Evolutionary conservation across 2,113 vertebrate genomes (phyloP).

Genomic region (Hippocampus abdominalis): DNA sequence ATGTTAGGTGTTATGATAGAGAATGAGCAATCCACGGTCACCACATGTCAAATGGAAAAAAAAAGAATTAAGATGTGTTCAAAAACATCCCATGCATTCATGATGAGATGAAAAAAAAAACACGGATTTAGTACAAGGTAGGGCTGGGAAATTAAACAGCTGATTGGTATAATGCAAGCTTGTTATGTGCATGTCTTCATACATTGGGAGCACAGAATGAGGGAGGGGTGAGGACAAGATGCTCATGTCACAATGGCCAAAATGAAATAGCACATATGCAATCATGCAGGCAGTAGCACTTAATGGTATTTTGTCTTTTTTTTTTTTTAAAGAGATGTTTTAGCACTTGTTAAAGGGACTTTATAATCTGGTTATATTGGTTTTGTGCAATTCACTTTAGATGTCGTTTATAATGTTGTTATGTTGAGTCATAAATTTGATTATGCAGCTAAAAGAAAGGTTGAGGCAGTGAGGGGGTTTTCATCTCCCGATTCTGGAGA

Average conservation of each 20-base stretch:
- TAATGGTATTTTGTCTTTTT: slow-evolving; percentile 52
- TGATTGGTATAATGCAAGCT: slow-evolving; percentile 47
- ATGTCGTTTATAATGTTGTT: slow-evolving; percentile 69
- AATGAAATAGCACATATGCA: slow-evolving; percentile 66
- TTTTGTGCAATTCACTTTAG: slow-evolving; percentile 70
- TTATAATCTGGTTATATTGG: slow-evolving; percentile 71
- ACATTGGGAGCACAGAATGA: slow-evolving; percentile 41
- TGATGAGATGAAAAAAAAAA: slow-evolving; percentile 47
- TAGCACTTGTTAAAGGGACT: slow-evolving; percentile 77
- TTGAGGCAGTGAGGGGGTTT: background rate
- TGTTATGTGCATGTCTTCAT: slow-evolving; percentile 39
- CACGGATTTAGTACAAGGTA: slow-evolving; percentile 44
- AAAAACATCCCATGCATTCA: slow-evolving; percentile 59
- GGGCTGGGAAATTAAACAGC: slow-evolving; percentile 66
- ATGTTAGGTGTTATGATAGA: slow-evolving; percentile 38
- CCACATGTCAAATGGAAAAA: slow-evolving; percentile 14
- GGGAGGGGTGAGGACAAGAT: slow-evolving; percentile 53
- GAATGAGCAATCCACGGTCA: slow-evolving; percentile 28
- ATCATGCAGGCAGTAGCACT: slow-evolving; percentile 67
- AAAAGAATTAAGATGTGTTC: slow-evolving; percentile 26
- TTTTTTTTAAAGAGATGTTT: slow-evolving; percentile 49
- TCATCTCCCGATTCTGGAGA: background rate
- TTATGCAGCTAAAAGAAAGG: slow-evolving; percentile 9
- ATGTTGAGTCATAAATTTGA: slow-evolving; percentile 34
- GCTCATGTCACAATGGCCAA: slow-evolving; percentile 57